Conservation (phyloP, 2,113 vertebrate genomes). For the Sceloporus undulatus region DNA sequence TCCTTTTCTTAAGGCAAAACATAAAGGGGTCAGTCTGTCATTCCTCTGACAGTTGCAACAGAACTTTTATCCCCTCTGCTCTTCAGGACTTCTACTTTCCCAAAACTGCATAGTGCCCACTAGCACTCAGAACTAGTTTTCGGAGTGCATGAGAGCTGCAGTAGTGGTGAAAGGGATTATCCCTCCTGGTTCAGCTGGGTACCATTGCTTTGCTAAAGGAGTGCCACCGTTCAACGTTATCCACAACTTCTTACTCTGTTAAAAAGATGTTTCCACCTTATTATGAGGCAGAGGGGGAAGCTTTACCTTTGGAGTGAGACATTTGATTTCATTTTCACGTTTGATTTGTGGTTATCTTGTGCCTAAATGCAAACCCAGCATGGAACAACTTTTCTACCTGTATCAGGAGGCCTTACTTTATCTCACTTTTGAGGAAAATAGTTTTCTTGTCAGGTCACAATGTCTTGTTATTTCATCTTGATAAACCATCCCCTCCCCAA, state of each 20-base stretch:
- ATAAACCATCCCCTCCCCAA: not conserved
- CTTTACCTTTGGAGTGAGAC: not conserved
- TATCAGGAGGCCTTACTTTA: not conserved
- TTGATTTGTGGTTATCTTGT: not conserved
- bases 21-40: not conserved
- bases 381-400: not conserved
- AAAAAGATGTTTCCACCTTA: not conserved
- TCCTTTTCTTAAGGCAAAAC: not conserved
- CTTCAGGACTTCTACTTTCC: no score
- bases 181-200: no score
- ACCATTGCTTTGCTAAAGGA: no score
- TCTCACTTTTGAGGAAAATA: not conserved
- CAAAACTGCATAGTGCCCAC: no score
- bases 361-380: not conserved
- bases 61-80: no score
- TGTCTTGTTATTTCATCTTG: not conserved
- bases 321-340: not conserved
- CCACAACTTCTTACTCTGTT: not conserved
- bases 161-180: no score
- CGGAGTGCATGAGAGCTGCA: no score
- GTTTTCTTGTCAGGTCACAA: not conserved
- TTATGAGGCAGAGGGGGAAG: no score
- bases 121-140: no score
- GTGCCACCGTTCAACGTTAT: no score
- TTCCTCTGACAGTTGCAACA: no score